Evolutionary conservation across 2,888 invertebrate species (phyloP).

Genomic region (Macrophya annulata): DNA sequence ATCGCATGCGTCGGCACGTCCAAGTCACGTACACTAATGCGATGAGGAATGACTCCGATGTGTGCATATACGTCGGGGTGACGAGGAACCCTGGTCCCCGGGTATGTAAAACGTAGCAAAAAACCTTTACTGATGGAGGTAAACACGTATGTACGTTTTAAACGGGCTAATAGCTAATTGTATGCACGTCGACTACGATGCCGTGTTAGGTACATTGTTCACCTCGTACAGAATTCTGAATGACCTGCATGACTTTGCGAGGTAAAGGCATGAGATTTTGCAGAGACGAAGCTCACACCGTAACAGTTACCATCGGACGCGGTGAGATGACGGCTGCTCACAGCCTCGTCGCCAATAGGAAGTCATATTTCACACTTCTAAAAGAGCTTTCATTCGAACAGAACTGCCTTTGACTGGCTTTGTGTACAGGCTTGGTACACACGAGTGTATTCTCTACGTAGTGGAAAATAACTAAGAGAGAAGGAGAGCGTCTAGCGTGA

Average conservation of each 20-base stretch:
- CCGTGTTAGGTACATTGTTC: slow-evolving; percentile 71
- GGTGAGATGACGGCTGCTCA: slow-evolving; percentile 56
- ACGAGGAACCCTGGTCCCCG: slow-evolving; percentile 58
- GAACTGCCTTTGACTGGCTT: slow-evolving; percentile 17
- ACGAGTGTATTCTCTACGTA: background rate
- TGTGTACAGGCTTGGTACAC: slow-evolving; percentile 12
- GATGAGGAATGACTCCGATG: slow-evolving; percentile 57
- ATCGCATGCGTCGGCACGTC: slow-evolving; percentile 78
- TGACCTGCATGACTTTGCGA: slow-evolving; percentile 52
- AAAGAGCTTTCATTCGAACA: slow-evolving; percentile 35
- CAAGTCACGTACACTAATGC: slow-evolving; percentile 68
- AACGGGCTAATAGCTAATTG: slow-evolving; percentile 70
- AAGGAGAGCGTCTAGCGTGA: slow-evolving; percentile 30
- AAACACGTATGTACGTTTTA: slow-evolving; percentile 67
- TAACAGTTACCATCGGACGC: slow-evolving; percentile 57
- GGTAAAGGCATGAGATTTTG: slow-evolving; percentile 34
- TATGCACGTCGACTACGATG: slow-evolving; percentile 67
- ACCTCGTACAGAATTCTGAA: slow-evolving; percentile 60
- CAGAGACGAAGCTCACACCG: slow-evolving; percentile 44
- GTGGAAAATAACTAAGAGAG: slow-evolving; percentile 39
- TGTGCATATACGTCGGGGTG: slow-evolving; percentile 56
- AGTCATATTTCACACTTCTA: slow-evolving; percentile 66
- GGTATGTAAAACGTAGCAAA: slow-evolving; percentile 69
- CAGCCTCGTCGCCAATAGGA: slow-evolving; percentile 64
- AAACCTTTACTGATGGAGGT: slow-evolving; percentile 61